Percentiles rank a stretch among this genome's conserved stretches.
Conservation (phyloP, 2,113 vertebrate species). For the Lagopus muta region DNA sequence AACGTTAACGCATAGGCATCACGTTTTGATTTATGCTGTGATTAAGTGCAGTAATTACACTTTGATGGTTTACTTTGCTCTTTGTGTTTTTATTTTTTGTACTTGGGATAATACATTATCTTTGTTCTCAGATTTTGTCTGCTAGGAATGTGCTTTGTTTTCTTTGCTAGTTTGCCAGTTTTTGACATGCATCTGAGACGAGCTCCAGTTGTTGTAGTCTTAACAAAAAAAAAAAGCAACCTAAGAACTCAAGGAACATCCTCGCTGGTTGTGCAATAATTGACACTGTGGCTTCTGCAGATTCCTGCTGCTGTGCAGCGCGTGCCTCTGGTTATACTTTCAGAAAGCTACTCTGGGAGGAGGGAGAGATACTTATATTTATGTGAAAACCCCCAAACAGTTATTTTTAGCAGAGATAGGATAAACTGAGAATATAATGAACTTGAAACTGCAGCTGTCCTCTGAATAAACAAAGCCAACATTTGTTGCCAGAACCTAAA, state of each 20-base stretch:
- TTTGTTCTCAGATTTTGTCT: neutral
- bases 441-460: neutral
- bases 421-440: neutral
- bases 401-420: neutral
- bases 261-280: neutral
- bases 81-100: neutral
- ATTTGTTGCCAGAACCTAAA: neutral
- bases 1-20: neutral
- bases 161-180: neutral
- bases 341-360: neutral
- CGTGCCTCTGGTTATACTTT: neutral
- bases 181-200: neutral
- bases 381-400: neutral
- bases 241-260: neutral
- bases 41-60: neutral
- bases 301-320: neutral
- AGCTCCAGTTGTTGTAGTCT: neutral
- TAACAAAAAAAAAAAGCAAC: neutral
- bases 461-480: slow-evolving; percentile 13
- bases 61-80: neutral
- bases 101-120: neutral
- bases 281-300: neutral
- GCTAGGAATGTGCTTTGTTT: neutral
- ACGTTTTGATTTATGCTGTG: neutral
- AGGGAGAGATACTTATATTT: neutral